A percentile compares a stretch with the other conserved stretches of the same genome.
Conservation (phyloP, 2,888 invertebrate species). For the Hetaerina titia region DNA sequence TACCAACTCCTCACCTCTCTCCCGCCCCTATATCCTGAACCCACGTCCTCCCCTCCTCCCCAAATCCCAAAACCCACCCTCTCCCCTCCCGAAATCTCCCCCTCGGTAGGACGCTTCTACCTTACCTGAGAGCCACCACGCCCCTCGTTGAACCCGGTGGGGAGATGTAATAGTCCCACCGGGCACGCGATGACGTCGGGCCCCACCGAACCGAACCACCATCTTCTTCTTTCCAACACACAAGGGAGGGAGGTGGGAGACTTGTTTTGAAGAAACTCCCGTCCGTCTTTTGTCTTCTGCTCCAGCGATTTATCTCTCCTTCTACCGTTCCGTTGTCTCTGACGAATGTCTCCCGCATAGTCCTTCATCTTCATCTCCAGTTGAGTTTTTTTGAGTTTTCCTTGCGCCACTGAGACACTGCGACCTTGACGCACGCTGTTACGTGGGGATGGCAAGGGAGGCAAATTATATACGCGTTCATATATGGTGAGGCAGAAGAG, state of each 20-base stretch:
- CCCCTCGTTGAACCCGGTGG: too few relatives aligned
- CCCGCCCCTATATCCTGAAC: too few relatives aligned
- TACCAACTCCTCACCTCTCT: too few relatives aligned
- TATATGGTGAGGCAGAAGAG: too few relatives aligned
- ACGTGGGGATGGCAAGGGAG: background rate
- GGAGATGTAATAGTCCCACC: background rate
- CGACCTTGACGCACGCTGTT: background rate
- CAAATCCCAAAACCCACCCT: too few relatives aligned
- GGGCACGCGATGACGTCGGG: background rate
- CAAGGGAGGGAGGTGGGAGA: background rate
- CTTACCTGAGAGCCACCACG: too few relatives aligned
- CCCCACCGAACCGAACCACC: background rate
- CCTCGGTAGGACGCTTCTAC: too few relatives aligned
- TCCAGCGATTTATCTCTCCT: background rate
- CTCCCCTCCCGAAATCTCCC: too few relatives aligned
- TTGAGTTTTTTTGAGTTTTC: background rate
- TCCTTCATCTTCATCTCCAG: constrained; percentile 31
- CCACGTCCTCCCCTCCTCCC: too few relatives aligned
- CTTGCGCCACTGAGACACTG: background rate
- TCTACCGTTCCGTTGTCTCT: background rate
- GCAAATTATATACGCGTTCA: background rate
- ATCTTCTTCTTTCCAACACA: background rate
- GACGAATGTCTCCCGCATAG: background rate
- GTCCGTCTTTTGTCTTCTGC: background rate
- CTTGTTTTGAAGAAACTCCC: background rate